phyloP scores from a whole-genome alignment of 2,797 vertebrate genomes.

The Muscicapa striata region DNA sequence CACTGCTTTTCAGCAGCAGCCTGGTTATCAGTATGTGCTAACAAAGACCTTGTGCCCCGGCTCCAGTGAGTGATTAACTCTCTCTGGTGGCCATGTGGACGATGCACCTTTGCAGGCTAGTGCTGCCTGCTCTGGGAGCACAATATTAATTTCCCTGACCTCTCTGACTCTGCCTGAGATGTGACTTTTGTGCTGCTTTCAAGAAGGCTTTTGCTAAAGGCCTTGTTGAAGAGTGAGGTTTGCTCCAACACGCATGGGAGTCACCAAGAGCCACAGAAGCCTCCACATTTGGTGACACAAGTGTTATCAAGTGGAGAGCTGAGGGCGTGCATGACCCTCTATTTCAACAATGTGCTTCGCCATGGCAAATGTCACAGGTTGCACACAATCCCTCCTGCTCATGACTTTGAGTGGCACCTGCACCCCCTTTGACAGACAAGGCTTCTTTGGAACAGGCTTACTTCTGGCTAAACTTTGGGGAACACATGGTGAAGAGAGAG shows the following conservation, averaged over 20 bases:
- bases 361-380: neutral
- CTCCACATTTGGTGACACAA: neutral
- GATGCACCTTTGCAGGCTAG: neutral
- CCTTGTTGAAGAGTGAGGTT: rapidly evolving
- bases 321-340: neutral
- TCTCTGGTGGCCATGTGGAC: rapidly evolving
- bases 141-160: neutral
- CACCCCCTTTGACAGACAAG: neutral
- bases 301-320: rapidly evolving
- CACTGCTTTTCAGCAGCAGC: neutral
- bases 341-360: neutral
- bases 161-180: neutral
- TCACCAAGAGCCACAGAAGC: neutral
- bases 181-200: neutral
- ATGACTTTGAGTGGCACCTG: neutral
- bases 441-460: neutral
- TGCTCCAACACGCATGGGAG: rapidly evolving
- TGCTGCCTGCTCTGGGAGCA: neutral
- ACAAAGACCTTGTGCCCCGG: neutral
- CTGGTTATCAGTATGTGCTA: neutral
- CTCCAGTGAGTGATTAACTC: neutral
- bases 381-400: neutral
- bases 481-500: neutral
- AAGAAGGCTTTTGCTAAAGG: neutral
- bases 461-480: neutral